Evolutionary conservation across 2,888 invertebrate genomes (phyloP), one percentile per base, ranked within the genome.

Genomic region (Melinaea menophilus): DNA sequence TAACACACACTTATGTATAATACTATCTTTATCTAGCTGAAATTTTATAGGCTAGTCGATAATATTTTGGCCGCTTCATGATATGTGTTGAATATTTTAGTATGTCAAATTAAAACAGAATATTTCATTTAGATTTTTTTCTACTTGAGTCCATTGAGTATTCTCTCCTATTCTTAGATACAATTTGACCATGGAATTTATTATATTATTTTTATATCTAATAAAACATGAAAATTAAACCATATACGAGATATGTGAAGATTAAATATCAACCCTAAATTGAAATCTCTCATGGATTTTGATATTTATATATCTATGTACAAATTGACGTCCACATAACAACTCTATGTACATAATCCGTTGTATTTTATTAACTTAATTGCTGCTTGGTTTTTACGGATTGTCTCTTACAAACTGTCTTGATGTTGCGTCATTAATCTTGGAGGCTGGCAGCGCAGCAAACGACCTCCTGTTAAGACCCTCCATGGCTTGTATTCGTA

Each of bases 71-170:
- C 83, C 81, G 83, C 82, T 84, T 76, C 71, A 73, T 76, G 85
- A 86, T 86, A 88, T 85, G 86, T 86, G 85, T 85, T 88, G 87
- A 87, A 90, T 88, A 88, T 89, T 89, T 88, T 89, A 89, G 84
- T 84, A 82, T 84, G 87, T 88, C 88, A 88, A 82, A 81, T 80
- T 78, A 79, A 75, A 75, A 80, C 79, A 77, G 74, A 75, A 31
- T 74, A 72, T 77, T 79, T 80, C 74, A 73, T 74, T 76, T 74
- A 74, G 34, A 51, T n/a, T 4, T 22, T 33, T 55, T 34, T 4
- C 33, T 55, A 66, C 12, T 33, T 55, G 33, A 7, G 7, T 48
- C 22, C 0, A 48, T 48, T 48, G 4, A 2, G 4, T 48, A 0
- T 13, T 48, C 12, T 13, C 2, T 22, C 7, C 13, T 13, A 3